Base-by-base conservation (phyloP, 2,888 invertebrate genomes). In the Scaptomyza polygonia region DNA sequence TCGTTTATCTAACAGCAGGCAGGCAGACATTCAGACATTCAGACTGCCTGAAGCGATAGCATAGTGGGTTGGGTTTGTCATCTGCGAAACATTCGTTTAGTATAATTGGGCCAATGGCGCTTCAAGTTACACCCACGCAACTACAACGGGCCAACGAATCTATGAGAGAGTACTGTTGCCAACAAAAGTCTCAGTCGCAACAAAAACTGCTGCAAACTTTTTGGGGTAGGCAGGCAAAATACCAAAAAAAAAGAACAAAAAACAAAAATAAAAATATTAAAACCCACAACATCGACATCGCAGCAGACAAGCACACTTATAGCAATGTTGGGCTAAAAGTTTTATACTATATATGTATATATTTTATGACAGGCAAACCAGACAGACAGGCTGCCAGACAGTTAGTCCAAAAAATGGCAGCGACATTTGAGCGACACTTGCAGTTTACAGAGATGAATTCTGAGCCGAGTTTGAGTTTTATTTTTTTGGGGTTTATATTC, bases 71-170 rank as follows among this genome's bases (percentile, higher is more conserved):
- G 36, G 43, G 32, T 52, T 58, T 73, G 73, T 74, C 73, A 75
- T 67, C 84, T 81, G 81, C 79, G 83, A 86, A 84, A 85, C 86
- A 84, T 77, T 85, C 86, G 81, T 81, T 86, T 79, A 81, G 77
- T 84, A 81, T 84, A 85, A 85, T 85, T 86, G 84, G 86, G 86
- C 84, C 84, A 85, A 86, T 85, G 84, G 84, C 81, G 77, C 77
- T 83, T 63, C 73, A 55, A 72, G 78, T 69, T 67, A 78, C 78
- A 77, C 83, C 72, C 86, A 76, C 73, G 74, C 72, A 80, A 70
- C 78, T 74, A n/a, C n/a, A 84, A 53, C 71, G 49, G 39, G 54
- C 27, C 45, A 29, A 45, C 45, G 11, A 11, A 27, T 11, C 43
- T 12, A 14, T 14, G 54, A 53, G 18, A 9, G 54, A 53, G 18